Evolutionary conservation across 2,888 invertebrate genomes (phyloP), one percentile per base, ranked within the genome.

Genomic region (Rhynchonema sp.): DNA sequence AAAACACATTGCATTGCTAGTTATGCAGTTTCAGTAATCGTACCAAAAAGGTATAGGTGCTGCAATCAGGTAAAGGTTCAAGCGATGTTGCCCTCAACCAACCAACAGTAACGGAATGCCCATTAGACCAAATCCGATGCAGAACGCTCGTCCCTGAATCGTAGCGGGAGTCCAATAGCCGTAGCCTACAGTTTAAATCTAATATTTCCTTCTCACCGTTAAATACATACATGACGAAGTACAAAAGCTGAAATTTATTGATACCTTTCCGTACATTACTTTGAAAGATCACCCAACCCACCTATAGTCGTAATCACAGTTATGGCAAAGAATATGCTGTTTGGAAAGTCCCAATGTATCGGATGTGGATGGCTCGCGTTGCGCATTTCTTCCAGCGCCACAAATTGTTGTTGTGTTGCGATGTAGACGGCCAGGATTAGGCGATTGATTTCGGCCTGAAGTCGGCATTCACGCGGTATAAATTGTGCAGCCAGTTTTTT

Each of bases 271-370:
- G 38, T 13, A 38, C 38, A 38, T 13, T 38, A 17, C 38, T 38
- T 17, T 13, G 17, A 46, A 2, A 2, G 30, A 25, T 46, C 20
- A 17, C 9, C 2, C 9, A 23, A 29, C 3, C 2, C 23, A 69
- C 71, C 72, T 46, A 72, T 73, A 1, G 72, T 73, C 1, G 72
- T 72, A 29, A 73, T 70, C 20, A 73, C 70, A 1, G 72, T 73
- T 1, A 72, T 69, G 0, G 72, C 69, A 57, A 72, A 72, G 62
- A 72, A 72, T 53, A 73, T 66, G 57, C 69, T 68, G 57, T 69
- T 69, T 13, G 70, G 67, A 61, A 66, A 73, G 0, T 72, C 71
- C 72, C 72, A 72, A 17, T 38, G 38, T 13, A 38, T 38, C 38
- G n/a, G n/a, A n/a, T n/a, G n/a, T n/a, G n/a, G n/a, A n/a, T n/a